Base-by-base conservation (phyloP, 1,140 invertebrate genomes). In the Heliconius hermathena region DNA sequence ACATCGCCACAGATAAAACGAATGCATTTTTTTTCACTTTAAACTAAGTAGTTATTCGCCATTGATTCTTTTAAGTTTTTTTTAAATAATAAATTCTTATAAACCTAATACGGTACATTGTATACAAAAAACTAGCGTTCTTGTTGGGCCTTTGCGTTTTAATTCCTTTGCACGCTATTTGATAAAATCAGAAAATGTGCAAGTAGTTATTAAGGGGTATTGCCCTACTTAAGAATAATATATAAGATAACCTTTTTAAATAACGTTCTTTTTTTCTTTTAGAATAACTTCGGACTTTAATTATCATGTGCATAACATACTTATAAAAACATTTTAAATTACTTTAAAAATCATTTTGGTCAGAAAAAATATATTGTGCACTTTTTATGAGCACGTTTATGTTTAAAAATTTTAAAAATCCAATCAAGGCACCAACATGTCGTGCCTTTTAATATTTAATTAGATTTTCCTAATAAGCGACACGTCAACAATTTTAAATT, bases 1-100 rank as follows among this genome's bases (percentile, higher is more conserved):
- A 57, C 13, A 81, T 70, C 73, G 76, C 73, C 74, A 81, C 26
- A 81, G 33, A 77, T 60, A 73, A 3, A n/a, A 60, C n/a, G 8
- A 60, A 60, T 60, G n/a, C 9, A n/a, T 1, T 11, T 22, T 46
- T 46, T 46, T 46, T 46, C 13, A 46, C 4, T 16, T 26, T 22
- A 11, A 22, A 22, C 8, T 57, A 22, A 52, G n/a, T 11, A 52
- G 18, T 8, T n/a, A 13, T 66, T 3, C 57, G 22, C 57, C 26
- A 66, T 60, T 26, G 3, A 26, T 29, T 66, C 5, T 29, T 29
- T 29, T 3, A 66, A 29, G 60, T 36, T 36, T 36, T 36, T 36
- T 36, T 36, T 36, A 36, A 33, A 36, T 36, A 36, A 36, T 36
- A 36, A 36, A 36, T 36, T 36, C 6, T 36, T 36, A 36, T 36